phyloP scores from a whole-genome alignment of 2,113 vertebrate species.

The Sus scrofa region T2T-Sscrofa CM000816.6:56927001-56927500 shows the following conservation, averaged over 20 bases:
- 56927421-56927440: background rate
- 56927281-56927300: conserved; percentile 19
- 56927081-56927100: background rate
- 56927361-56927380: background rate
- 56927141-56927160: conserved; percentile 31
- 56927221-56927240: conserved; percentile 8
- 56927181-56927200: conserved; percentile 8
- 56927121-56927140: conserved; percentile 33
- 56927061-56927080: background rate
- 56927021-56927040: background rate
- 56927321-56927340: background rate
- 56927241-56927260: conserved; percentile 24
- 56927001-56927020: background rate
- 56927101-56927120: background rate
- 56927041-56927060: background rate
- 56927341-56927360: too few species aligned
- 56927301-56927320: background rate
- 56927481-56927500: background rate
- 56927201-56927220: conserved; percentile 40
- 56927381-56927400: background rate
- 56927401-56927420: background rate
- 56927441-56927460: background rate
- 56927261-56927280: background rate
- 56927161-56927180: conserved; percentile 40
- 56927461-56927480: background rate